Evolutionary conservation across 2,888 invertebrate species (phyloP).

Genomic region (Mimas tiliae): DNA sequence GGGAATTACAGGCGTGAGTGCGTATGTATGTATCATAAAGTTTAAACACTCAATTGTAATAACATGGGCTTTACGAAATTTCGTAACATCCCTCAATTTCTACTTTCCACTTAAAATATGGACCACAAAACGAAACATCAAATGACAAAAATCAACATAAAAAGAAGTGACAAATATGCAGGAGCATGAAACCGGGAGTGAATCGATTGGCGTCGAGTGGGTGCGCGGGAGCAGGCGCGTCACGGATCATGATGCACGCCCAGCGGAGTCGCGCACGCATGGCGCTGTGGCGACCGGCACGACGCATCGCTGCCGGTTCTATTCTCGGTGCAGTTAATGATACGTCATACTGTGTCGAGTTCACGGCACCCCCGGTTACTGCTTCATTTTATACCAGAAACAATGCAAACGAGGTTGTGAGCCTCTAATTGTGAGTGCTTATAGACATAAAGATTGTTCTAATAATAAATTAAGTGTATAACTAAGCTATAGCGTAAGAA

Average conservation of each 20-base stretch:
- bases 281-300: conserved; percentile 29
- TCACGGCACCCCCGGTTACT: no score
- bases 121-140: conserved; percentile 29
- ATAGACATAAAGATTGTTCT: no score
- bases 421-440: no score
- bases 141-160: conserved; percentile 28
- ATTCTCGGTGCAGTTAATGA: conserved; percentile 31
- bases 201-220: conserved; percentile 74
- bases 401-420: no score
- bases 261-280: conserved; percentile 5
- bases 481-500: no score
- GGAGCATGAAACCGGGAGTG: conserved; percentile 61
- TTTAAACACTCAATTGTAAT: no score
- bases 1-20: no score
- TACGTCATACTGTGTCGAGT: conserved; percentile 27
- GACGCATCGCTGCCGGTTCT: conserved; percentile 32
- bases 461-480: no score
- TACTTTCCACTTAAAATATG: conserved; percentile 14
- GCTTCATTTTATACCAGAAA: no score
- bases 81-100: neutral
- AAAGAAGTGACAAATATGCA: conserved; percentile 61
- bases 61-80: no score
- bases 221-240: conserved; percentile 55
- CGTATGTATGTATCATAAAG: no score
- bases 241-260: conserved; percentile 48